phyloP scores from a whole-genome alignment of 2,797 vertebrate species.

The Hirundo rustica region DNA sequence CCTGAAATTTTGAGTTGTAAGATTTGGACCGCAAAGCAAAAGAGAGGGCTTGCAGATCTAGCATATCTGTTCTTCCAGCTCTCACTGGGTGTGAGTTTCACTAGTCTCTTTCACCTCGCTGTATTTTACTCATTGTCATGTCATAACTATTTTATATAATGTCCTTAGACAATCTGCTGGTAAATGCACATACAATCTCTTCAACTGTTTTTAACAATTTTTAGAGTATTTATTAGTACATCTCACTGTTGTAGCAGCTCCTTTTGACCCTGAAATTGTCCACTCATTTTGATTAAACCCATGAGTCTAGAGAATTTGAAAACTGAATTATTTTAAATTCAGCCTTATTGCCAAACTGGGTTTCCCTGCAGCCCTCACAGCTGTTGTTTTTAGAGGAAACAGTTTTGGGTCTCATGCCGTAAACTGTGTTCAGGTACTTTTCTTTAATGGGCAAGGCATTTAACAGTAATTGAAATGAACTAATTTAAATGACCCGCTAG shows the following conservation, averaged over 20 bases:
- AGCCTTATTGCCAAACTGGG: constrained; percentile 24
- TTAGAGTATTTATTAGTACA: constrained; percentile 5
- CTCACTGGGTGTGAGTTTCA: background rate
- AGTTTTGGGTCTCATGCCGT: background rate
- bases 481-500: constrained; percentile 26
- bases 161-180: background rate
- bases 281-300: constrained; percentile 26
- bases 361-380: constrained; percentile 31
- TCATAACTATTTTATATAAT: background rate
- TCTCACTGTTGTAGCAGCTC: background rate
- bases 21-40: background rate
- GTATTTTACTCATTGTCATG: background rate
- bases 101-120: background rate
- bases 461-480: constrained; percentile 9
- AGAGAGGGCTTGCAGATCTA: fast-evolving
- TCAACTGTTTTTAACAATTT: constrained; percentile 1
- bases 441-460: background rate
- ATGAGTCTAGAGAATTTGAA: background rate
- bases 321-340: constrained; percentile 49
- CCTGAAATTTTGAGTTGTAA: background rate
- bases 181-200: background rate
- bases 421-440: constrained; percentile 29
- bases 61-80: background rate
- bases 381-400: constrained; percentile 24
- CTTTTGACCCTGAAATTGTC: constrained; percentile 38